Evolutionary conservation across 2,113 vertebrate species (phyloP).

Genomic region (Muscicapa adusta): DNA sequence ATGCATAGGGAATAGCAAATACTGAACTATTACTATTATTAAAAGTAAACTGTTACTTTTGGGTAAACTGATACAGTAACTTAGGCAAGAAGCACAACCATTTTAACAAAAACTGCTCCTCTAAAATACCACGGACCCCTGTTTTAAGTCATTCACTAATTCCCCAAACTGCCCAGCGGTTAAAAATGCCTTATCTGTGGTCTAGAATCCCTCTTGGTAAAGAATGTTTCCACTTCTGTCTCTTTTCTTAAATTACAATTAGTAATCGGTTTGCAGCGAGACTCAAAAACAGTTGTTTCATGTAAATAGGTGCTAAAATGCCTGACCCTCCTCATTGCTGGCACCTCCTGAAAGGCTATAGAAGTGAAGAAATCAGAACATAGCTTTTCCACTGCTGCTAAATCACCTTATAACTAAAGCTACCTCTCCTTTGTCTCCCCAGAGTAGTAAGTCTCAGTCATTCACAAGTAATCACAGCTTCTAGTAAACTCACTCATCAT

Average conservation of each 20-base stretch:
- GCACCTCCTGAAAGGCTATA: not conserved
- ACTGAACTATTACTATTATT: not conserved
- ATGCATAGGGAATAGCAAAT: not conserved
- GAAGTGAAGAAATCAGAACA: not conserved
- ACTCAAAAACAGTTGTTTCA: not conserved
- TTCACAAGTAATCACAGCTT: not conserved
- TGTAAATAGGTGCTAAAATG: not conserved
- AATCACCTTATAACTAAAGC: not conserved
- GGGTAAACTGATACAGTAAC: not conserved
- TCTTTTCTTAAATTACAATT: not conserved
- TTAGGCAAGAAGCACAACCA: not conserved
- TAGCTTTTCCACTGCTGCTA: not conserved
- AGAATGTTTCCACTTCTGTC: not conserved
- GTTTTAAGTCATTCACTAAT: not conserved
- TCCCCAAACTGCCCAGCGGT: not conserved
- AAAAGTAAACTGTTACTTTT: not conserved
- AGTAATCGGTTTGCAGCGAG: not conserved
- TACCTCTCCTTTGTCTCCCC: not conserved
- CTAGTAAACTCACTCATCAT: not conserved
- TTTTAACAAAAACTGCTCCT: not conserved
- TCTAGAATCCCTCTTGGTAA: not conserved
- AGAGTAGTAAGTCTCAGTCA: not conserved
- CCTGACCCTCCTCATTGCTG: not conserved
- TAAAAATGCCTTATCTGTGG: fast-evolving
- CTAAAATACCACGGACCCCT: not conserved